Percentiles rank a stretch among this genome's conserved stretches.
phyloP scores from a whole-genome alignment of 2,113 vertebrate genomes.

The Periophthalmodon schlosseri region DNA sequence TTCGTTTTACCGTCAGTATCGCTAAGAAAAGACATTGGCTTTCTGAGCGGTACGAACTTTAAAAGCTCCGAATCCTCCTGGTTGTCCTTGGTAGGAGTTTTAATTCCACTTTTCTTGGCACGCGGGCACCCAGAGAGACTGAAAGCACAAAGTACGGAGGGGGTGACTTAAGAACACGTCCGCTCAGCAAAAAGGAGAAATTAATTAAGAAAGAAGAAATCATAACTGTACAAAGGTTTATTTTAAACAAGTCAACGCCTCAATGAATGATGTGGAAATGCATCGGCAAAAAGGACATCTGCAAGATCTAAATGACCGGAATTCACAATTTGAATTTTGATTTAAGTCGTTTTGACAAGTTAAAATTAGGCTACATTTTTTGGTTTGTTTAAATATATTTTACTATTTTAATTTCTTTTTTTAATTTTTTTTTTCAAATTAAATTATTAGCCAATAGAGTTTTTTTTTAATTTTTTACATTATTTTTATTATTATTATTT shows the following conservation, averaged over 20 bases:
- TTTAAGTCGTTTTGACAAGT: too few species aligned
- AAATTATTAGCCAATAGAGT: too few species aligned
- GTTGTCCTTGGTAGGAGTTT: conserved; percentile 96
- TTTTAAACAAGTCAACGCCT: conserved; percentile 58
- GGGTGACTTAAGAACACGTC: conserved; percentile 69
- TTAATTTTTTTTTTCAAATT: too few species aligned
- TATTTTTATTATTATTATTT: too few species aligned
- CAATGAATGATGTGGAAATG: conserved; percentile 41
- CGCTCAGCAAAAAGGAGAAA: conserved; percentile 51
- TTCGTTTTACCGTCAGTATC: conserved; percentile 73
- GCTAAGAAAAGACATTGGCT: conserved; percentile 73
- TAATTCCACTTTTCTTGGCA: conserved; percentile 99
- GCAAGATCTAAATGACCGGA: neutral
- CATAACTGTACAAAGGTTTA: conserved; percentile 39
- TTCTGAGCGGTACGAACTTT: conserved; percentile 90
- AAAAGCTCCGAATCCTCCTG: conserved; percentile 98
- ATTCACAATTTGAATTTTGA: too few species aligned
- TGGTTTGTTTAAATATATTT: too few species aligned
- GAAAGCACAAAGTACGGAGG: conserved; percentile 84
- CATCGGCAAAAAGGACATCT: neutral
- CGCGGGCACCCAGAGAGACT: conserved; percentile 99
- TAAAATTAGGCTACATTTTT: too few species aligned
- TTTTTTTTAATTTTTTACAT: too few species aligned
- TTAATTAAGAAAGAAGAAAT: conserved; percentile 48
- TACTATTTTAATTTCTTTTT: too few species aligned